Percentiles rank a stretch among this genome's conserved stretches.
These are phyloP conservation scores for Daubentonia madagascariensis DNA, from an alignment of 2,113 vertebrate species.

Conservation along the genomic window DNA sequence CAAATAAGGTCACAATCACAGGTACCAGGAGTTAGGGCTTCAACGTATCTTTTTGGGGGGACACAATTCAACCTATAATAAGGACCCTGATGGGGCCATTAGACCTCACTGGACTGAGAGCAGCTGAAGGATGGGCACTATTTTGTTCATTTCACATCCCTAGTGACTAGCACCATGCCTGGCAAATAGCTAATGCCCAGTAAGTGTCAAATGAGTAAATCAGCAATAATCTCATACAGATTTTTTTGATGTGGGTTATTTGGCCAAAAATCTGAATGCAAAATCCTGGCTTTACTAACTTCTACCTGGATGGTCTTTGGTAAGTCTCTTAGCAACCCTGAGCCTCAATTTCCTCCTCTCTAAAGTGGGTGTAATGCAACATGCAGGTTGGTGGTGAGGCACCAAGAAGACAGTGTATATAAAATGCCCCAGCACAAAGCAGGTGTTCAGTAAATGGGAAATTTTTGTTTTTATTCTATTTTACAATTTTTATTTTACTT, in stretches of 20 bases:
- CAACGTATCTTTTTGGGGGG: not conserved
- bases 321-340: not conserved
- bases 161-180: not conserved
- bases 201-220: not conserved
- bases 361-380: not conserved
- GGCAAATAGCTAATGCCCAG: not conserved
- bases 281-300: not conserved
- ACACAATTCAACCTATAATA: not conserved
- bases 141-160: not conserved
- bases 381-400: not conserved
- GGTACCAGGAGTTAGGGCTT: not conserved
- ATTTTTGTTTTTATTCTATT: not conserved
- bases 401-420: too few relatives aligned
- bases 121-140: not conserved
- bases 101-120: not conserved
- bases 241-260: not conserved
- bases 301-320: not conserved
- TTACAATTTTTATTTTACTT: not conserved
- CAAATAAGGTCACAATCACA: not conserved
- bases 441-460: not conserved
- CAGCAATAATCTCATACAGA: not conserved
- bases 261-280: not conserved
- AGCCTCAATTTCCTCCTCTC: not conserved
- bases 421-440: not conserved
- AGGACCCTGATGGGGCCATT: not conserved